These are phyloP conservation scores for Drosophila subobscura DNA, from an alignment of 1,140 invertebrate genomes.

Conservation along the genomic window DNA sequence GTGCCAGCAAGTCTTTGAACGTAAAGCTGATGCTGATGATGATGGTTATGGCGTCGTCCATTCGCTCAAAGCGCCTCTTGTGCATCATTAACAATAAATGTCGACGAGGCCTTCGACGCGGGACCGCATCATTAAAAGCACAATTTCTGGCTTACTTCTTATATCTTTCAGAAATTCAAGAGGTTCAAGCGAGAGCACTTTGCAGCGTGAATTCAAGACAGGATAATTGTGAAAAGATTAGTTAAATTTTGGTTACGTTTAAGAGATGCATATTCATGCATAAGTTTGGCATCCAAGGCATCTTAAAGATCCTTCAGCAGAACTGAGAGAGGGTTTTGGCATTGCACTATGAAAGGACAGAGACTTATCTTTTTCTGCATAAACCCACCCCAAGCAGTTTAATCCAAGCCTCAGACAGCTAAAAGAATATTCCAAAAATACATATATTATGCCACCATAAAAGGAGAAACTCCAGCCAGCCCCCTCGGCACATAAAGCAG, in stretches of 20 bases:
- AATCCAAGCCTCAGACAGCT: too few species aligned
- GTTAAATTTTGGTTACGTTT: conserved; percentile 17
- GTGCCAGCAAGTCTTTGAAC: too few species aligned
- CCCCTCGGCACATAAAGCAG: not conserved
- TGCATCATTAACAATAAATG: conserved; percentile 77
- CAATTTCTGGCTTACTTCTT: conserved; percentile 31
- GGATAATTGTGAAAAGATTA: conserved; percentile 29
- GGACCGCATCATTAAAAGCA: conserved; percentile 60
- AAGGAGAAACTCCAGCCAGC: not conserved
- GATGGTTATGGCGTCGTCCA: conserved; percentile 27
- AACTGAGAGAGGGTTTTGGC: too few species aligned
- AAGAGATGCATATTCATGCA: not conserved
- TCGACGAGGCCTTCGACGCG: conserved; percentile 33
- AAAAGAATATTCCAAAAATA: too few species aligned
- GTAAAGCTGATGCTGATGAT: conserved; percentile 14
- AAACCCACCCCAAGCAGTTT: too few species aligned
- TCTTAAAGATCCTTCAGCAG: too few species aligned
- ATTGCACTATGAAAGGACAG: too few species aligned
- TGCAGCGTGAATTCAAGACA: conserved; percentile 28
- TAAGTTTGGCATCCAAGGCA: too few species aligned
- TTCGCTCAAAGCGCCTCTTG: conserved; percentile 51
- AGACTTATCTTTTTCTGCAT: too few species aligned
- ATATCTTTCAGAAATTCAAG: conserved; percentile 9
- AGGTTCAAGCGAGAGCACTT: not conserved
- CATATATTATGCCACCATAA: conserved; percentile 1